Base-by-base conservation (phyloP, 1,140 invertebrate genomes). In the Drosophila pseudoananassae region DNA sequence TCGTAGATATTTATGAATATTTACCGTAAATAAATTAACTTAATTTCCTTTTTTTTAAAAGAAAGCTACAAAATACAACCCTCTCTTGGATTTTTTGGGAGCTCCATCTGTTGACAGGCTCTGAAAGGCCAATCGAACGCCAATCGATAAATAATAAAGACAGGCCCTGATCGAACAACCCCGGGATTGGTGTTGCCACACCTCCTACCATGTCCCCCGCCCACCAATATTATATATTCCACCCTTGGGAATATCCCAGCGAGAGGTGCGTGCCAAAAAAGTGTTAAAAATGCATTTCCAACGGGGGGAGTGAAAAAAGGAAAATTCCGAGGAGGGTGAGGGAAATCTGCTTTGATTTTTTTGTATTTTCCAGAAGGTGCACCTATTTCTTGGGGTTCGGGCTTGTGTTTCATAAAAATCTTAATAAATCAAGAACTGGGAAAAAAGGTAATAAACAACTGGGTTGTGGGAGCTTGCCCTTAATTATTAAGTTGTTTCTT, bases 121-220 rank as follows among this genome's bases (percentile, higher is more conserved):
- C 59, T 29, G 73, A 76, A 79, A 71, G 80, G 57, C 74, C 81
- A 85, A 87, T 87, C 82, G 82, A 81, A 85, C 56, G 54, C 38
- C 82, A 87, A 85, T 85, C 81, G 82, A 85, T 85, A 85, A 87
- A 74, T 79, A 85, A 81, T 85, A 85, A 79, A 79, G 60, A 53
- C 63, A 58, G 73, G 47, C 69, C 51, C 73, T 45, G 78, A 61
- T 72, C 59, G 75, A 66, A 64, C 63, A 3, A 66, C 54, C 46
- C 43, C 51, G 14, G 29, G 17, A 51, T 12, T 40, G 33, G 1
- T 36, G 33, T 10, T 36, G 33, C 33, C 33, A 36, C 17, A 50
- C 14, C n/a, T 23, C 50, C 27, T 31, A 17, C 23, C 33, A 27
- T 25, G 14, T 20, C 25, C 17, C 10, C 40, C 14, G 43, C 20